Base-by-base conservation (phyloP, 2,888 invertebrate species). In the Ashinkailepas kermadecensis region DNA sequence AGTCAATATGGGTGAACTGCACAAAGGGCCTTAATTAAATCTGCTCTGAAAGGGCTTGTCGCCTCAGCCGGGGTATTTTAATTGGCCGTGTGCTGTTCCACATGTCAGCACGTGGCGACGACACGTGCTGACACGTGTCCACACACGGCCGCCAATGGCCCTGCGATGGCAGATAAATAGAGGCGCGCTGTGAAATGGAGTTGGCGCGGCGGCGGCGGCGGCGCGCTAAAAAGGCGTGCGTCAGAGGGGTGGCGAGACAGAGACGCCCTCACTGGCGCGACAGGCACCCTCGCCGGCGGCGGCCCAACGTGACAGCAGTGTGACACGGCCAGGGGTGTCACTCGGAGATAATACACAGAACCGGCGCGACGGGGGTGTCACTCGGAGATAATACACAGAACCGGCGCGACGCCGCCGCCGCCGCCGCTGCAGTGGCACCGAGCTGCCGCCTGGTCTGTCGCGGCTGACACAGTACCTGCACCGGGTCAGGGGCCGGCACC, bases 11-110 rank as follows among this genome's bases (percentile, higher is more conserved):
- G 39, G 4, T 15, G 39, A 39, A 39, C 39, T 13, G 2, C 70
- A 70, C 70, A 70, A 39, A 70, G 70, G 39, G 18, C 18, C 74
- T 74, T 74, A 18, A 74, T 74, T 54, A 74, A 74, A 74, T 74
- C 56, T 10, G 4, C 74, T 56, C 56, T 74, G 74, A 74, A 74
- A 74, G 74, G 56, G 12, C 18, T 9, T 56, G 74, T 56, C 74
- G 23, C 54, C 21, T 56, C 56, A 21, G 10, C 10, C 21, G 56
- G 3, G 8, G 54, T 12, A 15, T 74, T 74, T 74, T 74, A 74
- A 74, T 74, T 74, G 74, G 74, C 74, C 74, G 74, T 11, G 23
- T 56, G 74, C 56, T 74, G 74, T 74, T 9, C 54, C 54, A 74
- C 74, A 56, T 74, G 74, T 74, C 74, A 23, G 21, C 74, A 74